Evolutionary conservation across 2,113 vertebrate genomes (phyloP), one percentile per base, ranked within the genome.

Genomic region (Corythornis vintsioides): DNA sequence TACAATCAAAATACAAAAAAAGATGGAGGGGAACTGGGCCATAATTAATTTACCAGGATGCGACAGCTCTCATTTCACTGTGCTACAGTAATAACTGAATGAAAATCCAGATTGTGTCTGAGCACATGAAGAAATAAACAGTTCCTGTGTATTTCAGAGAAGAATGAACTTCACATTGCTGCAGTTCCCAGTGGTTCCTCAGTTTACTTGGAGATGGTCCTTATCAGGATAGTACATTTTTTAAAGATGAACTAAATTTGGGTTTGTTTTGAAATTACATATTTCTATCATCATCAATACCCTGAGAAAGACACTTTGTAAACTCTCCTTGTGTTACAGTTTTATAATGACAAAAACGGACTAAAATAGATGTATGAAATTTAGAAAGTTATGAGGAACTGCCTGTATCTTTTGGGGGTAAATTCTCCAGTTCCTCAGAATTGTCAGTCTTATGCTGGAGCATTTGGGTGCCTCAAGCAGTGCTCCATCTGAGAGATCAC

Each of bases 91-190:
- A 92, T 79, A 95, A 92, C 84, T 97, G 91, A 97, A 95, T 95
- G 92, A 94, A 97, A 98, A 97, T 97, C 97, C 97, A 98, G 97
- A 96, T 89, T 29, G 43, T 55, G n/a, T 88, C 65, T 83, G 95
- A 96, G 80, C 78, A 91, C 75, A 96, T 42, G 56, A 93, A 96
- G 95, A 96, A 97, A 97, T 94, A 97, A 98, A 94, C 89, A 96
- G 89, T 91, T 88, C 84, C 94, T 96, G 83, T 77, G 90, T 86
- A 90, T 92, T 97, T 96, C 92, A 90, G 88, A 95, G 94, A 96
- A 77, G 78, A 95, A 95, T 83, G 91, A 91, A 90, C 91, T 94
- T 96, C 73, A 73, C n/a, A 6, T 90, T 80, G 82, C 85, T 95
- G 71, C 84, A 63, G 78, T 92, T 97, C 73, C 86, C 91, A 63